These are phyloP conservation scores for Eulithis prunata DNA, from an alignment of 2,888 invertebrate genomes.

Conservation along the genomic window DNA sequence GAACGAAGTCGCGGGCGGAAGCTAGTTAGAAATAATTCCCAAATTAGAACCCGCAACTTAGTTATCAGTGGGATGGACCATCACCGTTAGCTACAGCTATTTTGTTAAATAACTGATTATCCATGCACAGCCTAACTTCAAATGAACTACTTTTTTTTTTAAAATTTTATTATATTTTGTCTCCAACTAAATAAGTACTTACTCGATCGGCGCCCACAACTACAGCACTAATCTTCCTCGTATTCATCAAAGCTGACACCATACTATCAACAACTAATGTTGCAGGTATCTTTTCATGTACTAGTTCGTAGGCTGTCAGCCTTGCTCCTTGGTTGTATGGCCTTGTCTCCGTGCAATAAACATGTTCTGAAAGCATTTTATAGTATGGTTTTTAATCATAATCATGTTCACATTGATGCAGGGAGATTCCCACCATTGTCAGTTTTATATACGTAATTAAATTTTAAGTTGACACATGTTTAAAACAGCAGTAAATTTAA, in stretches of 20 bases:
- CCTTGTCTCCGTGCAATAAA: slow-evolving; percentile 98
- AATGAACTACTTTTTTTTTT: too few relatives aligned
- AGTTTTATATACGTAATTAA: background rate
- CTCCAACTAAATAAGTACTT: slow-evolving; percentile 38
- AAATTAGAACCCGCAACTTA: too few relatives aligned
- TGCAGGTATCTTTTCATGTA: slow-evolving; percentile 95
- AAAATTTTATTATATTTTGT: too few relatives aligned
- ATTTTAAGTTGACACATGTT: background rate
- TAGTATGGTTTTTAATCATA: background rate
- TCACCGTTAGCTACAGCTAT: too few relatives aligned
- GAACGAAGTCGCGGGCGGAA: too few relatives aligned
- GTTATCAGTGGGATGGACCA: too few relatives aligned
- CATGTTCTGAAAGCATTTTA: slow-evolving; percentile 86
- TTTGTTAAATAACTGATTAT: too few relatives aligned
- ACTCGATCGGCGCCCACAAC: slow-evolving; percentile 99
- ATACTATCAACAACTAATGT: slow-evolving; percentile 98
- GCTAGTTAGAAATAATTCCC: too few relatives aligned
- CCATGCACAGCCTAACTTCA: too few relatives aligned
- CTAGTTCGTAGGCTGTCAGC: slow-evolving; percentile 97
- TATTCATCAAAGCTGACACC: slow-evolving; percentile 95
- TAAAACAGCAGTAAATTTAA: too few relatives aligned
- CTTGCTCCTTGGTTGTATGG: slow-evolving; percentile 99
- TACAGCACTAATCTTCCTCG: slow-evolving; percentile 93
- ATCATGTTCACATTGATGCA: background rate
- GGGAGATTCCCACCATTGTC: slow-evolving; percentile 1